These are phyloP conservation scores for Craniophora ligustri DNA, from an alignment of 2,888 invertebrate genomes.

Conservation along the genomic window DNA sequence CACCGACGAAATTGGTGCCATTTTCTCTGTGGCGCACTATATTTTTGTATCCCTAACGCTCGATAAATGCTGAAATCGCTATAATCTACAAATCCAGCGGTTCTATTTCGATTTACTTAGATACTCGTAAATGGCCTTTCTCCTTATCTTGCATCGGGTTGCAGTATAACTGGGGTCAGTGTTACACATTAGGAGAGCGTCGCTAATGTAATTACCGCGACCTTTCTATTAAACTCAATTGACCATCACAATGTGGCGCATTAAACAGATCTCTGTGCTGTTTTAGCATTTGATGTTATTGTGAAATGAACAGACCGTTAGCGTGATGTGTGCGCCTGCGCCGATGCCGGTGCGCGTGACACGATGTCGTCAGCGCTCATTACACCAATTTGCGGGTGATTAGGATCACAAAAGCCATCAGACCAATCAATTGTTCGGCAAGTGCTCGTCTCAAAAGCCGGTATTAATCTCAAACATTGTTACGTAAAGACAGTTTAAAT, in stretches of 20 bases:
- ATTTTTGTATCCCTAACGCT: slow-evolving; percentile 32
- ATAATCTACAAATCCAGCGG: slow-evolving; percentile 29
- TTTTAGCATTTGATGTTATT: slow-evolving; percentile 55
- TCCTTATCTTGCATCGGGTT: slow-evolving; percentile 42
- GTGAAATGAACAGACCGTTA: slow-evolving; percentile 64
- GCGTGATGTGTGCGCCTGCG: slow-evolving; percentile 38
- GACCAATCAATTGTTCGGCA: slow-evolving; percentile 51
- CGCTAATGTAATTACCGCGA: slow-evolving; percentile 81
- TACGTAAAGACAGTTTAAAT: slow-evolving; percentile 48
- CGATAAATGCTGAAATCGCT: slow-evolving; percentile 41
- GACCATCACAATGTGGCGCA: slow-evolving; percentile 44
- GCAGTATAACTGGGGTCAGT: slow-evolving; percentile 54
- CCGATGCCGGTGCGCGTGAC: slow-evolving; percentile 53
- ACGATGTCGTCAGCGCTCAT: slow-evolving; percentile 63
- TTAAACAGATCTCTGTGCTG: slow-evolving; percentile 34
- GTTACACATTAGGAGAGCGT: slow-evolving; percentile 68
- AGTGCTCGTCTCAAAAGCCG: slow-evolving; percentile 32
- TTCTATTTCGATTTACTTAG: slow-evolving; percentile 29
- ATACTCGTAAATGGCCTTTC: slow-evolving; percentile 47
- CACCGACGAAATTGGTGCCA: slow-evolving; percentile 40
- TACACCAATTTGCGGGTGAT: slow-evolving; percentile 70
- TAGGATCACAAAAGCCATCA: slow-evolving; percentile 63
- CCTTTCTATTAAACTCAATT: slow-evolving; percentile 84
- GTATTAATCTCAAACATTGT: slow-evolving; percentile 39
- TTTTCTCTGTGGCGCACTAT: slow-evolving; percentile 39